Evolutionary conservation across 1,140 invertebrate genomes (phyloP), one percentile per base, ranked within the genome.

Genomic region (Pogonomyrmex californicus): DNA sequence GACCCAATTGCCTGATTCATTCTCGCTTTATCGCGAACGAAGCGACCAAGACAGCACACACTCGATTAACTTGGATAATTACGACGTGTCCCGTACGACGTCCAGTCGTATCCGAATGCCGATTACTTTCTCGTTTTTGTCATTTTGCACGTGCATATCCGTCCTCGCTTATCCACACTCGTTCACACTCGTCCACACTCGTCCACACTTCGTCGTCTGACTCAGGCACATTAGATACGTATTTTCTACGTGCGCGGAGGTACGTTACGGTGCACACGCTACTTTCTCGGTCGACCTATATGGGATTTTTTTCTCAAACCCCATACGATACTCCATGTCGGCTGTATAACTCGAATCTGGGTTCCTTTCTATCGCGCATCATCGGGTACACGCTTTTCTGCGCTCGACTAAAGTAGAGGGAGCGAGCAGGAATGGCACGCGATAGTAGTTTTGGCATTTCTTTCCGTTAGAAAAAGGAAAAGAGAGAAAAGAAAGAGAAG

Each of bases 281-380:
- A 91, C 92, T 93, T 93, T 93, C 92, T 91, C 92, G 89, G 81
- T 89, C 91, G 92, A 93, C 92, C 92, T 90, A 93, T 93, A 92
- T 93, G 91, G 85, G 60, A 92, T 92, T 93, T 93, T 92, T 91
- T 87, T 85, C 86, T 76, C 56, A 33, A 85, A 73, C 82, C 66
- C 77, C 88, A 68, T 87, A 68, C 85, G 88, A 85, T 81, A 82
- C 66, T 86, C 58, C 41, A 10, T 44, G 78, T n/a, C 51, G 77
- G 77, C 65, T 65, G 82, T 79, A 75, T 75, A 68, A 68, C 87
- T 79, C 77, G 86, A 90, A 93, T 92, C 92, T 93, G 92, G 92
- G 92, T 90, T 85, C 91, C 92, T 93, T 93, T 93, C 92, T 93
- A 92, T 89, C 92, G 86, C 83, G 66, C 49, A 81, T 88, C 75